A percentile compares a stretch with the other conserved stretches of the same genome.
Conservation (phyloP, 1,140 invertebrate species). For the Drosophila elegans region DNA sequence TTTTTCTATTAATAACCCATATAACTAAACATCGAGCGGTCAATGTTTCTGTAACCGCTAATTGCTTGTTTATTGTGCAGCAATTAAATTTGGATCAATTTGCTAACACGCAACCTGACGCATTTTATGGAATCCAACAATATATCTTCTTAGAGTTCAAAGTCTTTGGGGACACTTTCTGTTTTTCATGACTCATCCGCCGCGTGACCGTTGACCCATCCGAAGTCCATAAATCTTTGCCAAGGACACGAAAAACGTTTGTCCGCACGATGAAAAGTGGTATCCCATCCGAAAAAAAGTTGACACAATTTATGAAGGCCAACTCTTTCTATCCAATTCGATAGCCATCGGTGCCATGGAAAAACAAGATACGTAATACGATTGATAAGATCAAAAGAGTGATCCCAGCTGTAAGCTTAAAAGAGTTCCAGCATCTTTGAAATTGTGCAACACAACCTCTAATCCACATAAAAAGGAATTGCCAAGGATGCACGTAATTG, state of each 20-base stretch:
- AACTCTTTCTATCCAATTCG: conserved; percentile 21
- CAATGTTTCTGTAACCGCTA: conserved; percentile 24
- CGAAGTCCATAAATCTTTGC: conserved; percentile 35
- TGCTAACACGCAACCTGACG: conserved; percentile 50
- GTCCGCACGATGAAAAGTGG: conserved; percentile 15
- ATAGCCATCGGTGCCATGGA: not conserved
- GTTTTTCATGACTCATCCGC: conserved; percentile 27
- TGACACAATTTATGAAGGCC: conserved; percentile 30
- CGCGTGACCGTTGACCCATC: conserved; percentile 18
- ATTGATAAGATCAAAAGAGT: not conserved
- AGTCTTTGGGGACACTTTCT: not conserved
- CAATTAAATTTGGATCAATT: conserved; percentile 30
- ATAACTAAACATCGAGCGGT: conserved; percentile 11
- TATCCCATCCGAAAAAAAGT: conserved; percentile 6
- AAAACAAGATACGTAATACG: too few species aligned
- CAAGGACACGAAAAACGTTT: conserved; percentile 36
- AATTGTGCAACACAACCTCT: not conserved
- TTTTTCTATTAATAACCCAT: conserved; percentile 21
- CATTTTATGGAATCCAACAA: conserved; percentile 23
- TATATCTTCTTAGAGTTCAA: not conserved
- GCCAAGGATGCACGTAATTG: conserved; percentile 44
- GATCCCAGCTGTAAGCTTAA: conserved; percentile 5
- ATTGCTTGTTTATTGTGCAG: conserved; percentile 65
- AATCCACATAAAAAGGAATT: conserved; percentile 7
- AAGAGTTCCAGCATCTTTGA: not conserved